Evolutionary conservation across 2,113 vertebrate species (phyloP).

Genomic region (Spermophilus dauricus): DNA sequence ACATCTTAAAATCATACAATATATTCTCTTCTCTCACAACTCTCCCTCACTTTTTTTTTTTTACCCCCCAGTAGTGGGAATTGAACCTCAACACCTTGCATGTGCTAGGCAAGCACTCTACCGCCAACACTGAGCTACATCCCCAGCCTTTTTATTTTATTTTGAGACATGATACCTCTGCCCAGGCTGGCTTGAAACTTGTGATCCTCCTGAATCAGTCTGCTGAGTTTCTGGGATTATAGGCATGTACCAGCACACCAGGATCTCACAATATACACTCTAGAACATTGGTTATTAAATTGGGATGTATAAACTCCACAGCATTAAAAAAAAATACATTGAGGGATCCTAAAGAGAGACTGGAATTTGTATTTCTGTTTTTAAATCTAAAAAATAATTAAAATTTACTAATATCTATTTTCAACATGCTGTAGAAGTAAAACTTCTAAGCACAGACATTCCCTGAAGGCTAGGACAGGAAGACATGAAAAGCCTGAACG

Average conservation of each 20-base stretch:
- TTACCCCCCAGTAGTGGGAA: no score
- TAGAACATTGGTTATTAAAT: not conserved
- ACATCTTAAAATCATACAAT: not conserved
- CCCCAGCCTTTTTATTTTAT: no score
- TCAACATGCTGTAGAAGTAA: conserved; percentile 14
- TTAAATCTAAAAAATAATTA: not conserved
- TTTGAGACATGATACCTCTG: no score
- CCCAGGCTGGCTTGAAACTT: no score
- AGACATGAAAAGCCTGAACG: not conserved
- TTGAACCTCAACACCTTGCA: no score
- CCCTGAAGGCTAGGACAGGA: not conserved
- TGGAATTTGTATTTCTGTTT: not conserved
- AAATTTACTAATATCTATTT: not conserved
- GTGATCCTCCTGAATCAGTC: no score
- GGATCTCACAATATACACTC: not conserved
- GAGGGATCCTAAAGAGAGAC: not conserved
- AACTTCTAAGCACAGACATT: not conserved
- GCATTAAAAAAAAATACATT: not conserved
- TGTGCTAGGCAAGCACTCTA: no score
- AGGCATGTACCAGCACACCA: no score
- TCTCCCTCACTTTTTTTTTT: no score
- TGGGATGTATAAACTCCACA: not conserved
- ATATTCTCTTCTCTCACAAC: no score
- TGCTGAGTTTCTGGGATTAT: no score
- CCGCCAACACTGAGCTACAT: no score